Conservation (phyloP, 2,888 invertebrate species). For the Tryphoninae sp. region DNA sequence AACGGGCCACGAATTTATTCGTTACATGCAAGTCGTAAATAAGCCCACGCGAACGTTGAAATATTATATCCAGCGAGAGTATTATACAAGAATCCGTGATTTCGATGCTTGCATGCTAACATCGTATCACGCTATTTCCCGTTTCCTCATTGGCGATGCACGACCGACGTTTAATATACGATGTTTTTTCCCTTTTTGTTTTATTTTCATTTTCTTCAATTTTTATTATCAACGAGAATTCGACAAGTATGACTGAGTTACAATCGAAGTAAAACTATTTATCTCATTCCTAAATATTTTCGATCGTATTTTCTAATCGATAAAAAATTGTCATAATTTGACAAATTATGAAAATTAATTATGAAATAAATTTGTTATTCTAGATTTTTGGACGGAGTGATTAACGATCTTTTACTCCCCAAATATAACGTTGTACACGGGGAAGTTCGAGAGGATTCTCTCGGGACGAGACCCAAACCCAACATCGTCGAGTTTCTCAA, state of each 20-base stretch:
- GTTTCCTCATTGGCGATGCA: background rate
- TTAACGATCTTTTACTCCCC: background rate
- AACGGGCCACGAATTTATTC: slow-evolving; percentile 39
- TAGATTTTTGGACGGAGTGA: background rate
- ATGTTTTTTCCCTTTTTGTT: no score
- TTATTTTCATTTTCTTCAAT: no score
- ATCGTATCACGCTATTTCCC: slow-evolving; percentile 15
- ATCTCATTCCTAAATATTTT: no score
- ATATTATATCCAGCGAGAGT: slow-evolving; percentile 19
- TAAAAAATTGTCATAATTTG: no score
- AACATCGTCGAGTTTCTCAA: slow-evolving; percentile 5
- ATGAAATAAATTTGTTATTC: no score
- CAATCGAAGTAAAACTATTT: no score
- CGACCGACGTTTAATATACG: no score
- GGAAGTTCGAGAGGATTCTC: background rate
- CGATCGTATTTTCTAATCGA: no score
- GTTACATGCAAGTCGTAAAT: slow-evolving; percentile 34
- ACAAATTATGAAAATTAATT: no score
- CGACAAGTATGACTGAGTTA: no score
- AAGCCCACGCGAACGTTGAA: slow-evolving; percentile 20
- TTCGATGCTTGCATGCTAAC: slow-evolving; percentile 4
- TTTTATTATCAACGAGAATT: no score
- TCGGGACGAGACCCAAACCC: background rate
- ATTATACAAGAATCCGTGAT: slow-evolving; percentile 23
- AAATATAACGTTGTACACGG: no score